A percentile compares a stretch with the other conserved stretches of the same genome.
These are phyloP conservation scores for Phodopus roborovskii DNA, from an alignment of 2,113 vertebrate species.

Conservation along the genomic window DNA sequence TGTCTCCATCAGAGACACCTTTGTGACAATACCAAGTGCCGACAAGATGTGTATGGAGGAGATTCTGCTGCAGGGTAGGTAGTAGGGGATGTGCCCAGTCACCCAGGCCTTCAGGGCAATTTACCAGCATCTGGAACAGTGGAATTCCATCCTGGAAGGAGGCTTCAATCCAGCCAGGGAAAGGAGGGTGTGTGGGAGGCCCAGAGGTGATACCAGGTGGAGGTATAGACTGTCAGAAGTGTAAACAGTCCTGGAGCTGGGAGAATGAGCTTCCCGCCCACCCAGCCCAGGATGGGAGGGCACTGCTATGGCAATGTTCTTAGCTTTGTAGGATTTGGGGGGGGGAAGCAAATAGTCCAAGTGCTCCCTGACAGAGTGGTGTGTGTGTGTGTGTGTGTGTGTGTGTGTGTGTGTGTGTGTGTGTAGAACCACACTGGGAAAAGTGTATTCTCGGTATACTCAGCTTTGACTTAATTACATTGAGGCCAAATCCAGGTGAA, in stretches of 20 bases:
- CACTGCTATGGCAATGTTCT: no score
- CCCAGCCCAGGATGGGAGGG: accelerated
- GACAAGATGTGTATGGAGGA: not conserved
- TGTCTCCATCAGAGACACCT: not conserved
- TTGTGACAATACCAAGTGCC: not conserved
- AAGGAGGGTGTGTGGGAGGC: not conserved
- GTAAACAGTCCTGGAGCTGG: not conserved
- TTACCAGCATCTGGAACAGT: not conserved
- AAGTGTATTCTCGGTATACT: not conserved
- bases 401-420: no score
- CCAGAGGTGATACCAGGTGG: no score
- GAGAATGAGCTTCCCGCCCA: not conserved
- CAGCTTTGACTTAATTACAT: not conserved
- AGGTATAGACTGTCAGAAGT: not conserved
- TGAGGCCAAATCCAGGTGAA: not conserved
- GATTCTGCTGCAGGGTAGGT: no score
- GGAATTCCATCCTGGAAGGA: not conserved
- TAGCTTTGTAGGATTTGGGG: not conserved
- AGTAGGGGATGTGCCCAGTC: not conserved
- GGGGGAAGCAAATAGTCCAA: not conserved
- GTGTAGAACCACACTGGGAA: no score
- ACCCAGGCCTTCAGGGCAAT: accelerated
- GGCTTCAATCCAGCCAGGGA: not conserved
- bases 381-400: no score
- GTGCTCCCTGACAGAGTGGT: not conserved